Evolutionary conservation across 2,888 invertebrate genomes (phyloP).

Genomic region (Tetheella fluctuosa): DNA sequence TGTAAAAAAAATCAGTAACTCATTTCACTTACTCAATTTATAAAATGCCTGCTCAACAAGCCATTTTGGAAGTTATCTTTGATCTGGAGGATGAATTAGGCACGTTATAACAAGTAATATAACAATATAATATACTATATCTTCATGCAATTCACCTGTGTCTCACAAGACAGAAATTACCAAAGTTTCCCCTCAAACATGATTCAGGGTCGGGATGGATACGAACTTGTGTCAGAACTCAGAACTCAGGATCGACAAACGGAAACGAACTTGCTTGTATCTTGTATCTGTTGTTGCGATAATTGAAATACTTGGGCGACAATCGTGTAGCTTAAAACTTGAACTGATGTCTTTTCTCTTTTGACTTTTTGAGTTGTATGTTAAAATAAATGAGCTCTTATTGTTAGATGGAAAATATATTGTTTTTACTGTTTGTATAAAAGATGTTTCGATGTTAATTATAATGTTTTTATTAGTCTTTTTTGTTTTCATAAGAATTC

Average conservation of each 20-base stretch:
- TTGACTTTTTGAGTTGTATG: not conserved
- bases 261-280: not conserved
- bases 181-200: not conserved
- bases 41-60: too few relatives aligned
- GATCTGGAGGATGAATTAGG: too few relatives aligned
- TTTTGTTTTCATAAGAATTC: too few relatives aligned
- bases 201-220: not conserved
- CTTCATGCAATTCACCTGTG: not conserved
- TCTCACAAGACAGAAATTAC: not conserved
- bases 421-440: not conserved
- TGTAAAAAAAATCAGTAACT: too few relatives aligned
- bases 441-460: too few relatives aligned
- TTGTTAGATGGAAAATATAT: not conserved
- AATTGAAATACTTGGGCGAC: conserved; percentile 17
- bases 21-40: too few relatives aligned
- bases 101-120: too few relatives aligned
- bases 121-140: too few relatives aligned
- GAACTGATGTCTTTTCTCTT: not conserved
- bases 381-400: not conserved
- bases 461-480: too few relatives aligned
- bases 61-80: too few relatives aligned
- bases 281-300: conserved; percentile 8
- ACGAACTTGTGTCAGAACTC: not conserved
- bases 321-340: conserved; percentile 11
- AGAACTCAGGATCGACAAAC: not conserved